phyloP scores from a whole-genome alignment of 2,888 invertebrate species.

The Erannis defoliaria region DNA sequence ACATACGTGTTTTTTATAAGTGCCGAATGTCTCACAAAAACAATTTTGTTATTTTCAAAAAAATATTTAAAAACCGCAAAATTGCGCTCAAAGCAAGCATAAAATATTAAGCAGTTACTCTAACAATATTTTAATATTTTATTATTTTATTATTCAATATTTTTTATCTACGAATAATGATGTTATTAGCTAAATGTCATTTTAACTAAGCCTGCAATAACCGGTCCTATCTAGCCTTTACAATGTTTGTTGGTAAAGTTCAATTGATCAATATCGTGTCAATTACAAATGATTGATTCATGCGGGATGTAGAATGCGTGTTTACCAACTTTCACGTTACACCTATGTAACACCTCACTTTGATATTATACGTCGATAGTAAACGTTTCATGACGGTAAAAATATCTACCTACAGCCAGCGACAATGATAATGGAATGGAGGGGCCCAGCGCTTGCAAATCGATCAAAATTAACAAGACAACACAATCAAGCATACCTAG shows the following conservation, averaged over 20 bases:
- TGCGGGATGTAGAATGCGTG: slow-evolving; percentile 19
- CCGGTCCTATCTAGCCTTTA: slow-evolving; percentile 4
- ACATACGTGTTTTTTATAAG: too few relatives aligned
- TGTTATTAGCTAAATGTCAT: not conserved
- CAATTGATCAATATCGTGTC: slow-evolving; percentile 20
- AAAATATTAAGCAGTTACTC: not conserved
- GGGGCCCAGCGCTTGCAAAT: too few relatives aligned
- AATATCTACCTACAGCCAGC: too few relatives aligned
- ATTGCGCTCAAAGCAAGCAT: not conserved
- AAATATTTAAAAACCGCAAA: not conserved
- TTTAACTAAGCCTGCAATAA: not conserved
- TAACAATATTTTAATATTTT: too few relatives aligned
- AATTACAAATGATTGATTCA: slow-evolving; percentile 20
- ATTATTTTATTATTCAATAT: too few relatives aligned
- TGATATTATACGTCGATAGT: not conserved
- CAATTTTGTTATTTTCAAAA: not conserved
- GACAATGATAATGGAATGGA: too few relatives aligned
- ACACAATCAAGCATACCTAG: too few relatives aligned
- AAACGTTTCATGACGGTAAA: not conserved
- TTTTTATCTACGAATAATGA: not conserved
- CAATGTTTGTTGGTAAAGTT: slow-evolving; percentile 20
- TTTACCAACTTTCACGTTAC: slow-evolving; percentile 30
- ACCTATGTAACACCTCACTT: not conserved
- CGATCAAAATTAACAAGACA: too few relatives aligned
- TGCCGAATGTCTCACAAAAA: not conserved